A percentile compares a stretch with the other conserved stretches of the same genome.
Evolutionary conservation across 2,113 vertebrate genomes (phyloP).

Genomic region (Pterocles orientalis): DNA sequence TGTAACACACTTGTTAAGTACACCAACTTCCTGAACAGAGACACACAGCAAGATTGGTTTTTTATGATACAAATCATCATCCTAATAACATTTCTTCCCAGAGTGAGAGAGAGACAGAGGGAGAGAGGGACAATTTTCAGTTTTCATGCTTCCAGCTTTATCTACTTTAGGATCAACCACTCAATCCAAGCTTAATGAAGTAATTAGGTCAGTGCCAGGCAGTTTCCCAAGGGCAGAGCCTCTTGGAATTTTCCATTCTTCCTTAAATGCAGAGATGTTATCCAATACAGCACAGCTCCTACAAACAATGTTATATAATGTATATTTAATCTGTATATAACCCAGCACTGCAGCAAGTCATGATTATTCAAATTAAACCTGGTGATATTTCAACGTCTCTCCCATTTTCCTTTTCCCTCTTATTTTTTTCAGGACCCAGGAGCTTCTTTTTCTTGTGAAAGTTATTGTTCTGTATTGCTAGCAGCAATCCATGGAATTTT

Average conservation of each 20-base stretch:
- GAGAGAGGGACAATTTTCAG: not conserved
- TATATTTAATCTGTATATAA: not conserved
- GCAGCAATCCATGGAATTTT: not conserved
- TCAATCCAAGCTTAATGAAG: conserved; percentile 61
- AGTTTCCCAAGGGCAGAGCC: conserved; percentile 37
- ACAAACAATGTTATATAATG: not conserved
- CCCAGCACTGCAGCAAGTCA: not conserved
- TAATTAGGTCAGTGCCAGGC: conserved; percentile 54
- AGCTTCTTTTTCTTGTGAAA: not conserved
- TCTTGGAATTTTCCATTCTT: conserved; percentile 36
- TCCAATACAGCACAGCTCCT: not conserved
- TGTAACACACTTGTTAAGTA: not conserved
- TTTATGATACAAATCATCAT: not conserved
- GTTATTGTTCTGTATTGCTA: not conserved
- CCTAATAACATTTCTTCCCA: conserved; percentile 28
- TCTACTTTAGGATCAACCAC: conserved; percentile 56
- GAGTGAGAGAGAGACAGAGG: not conserved
- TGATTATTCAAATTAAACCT: not conserved
- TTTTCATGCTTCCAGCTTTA: conserved; percentile 49
- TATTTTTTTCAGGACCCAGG: not conserved
- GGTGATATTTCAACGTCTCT: not conserved
- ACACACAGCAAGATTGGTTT: not conserved
- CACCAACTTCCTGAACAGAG: not conserved
- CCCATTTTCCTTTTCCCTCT: not conserved
- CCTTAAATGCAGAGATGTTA: conserved; percentile 27